These are phyloP conservation scores for Leptopilina boulardi DNA, from an alignment of 1,140 invertebrate genomes.

Conservation along the genomic window DNA sequence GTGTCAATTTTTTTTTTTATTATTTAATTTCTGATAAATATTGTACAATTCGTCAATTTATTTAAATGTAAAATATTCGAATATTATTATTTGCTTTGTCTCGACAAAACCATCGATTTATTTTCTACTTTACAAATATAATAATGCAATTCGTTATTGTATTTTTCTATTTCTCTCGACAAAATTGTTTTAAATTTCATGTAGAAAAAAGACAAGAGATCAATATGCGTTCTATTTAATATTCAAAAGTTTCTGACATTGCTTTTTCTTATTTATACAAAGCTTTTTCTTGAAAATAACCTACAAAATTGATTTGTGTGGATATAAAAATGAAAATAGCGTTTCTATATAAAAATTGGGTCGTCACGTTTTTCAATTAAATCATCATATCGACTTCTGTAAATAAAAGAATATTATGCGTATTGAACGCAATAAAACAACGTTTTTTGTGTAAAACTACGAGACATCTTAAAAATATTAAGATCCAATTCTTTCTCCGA, in stretches of 20 bases:
- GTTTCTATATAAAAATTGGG: background rate
- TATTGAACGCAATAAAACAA: background rate
- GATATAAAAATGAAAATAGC: background rate
- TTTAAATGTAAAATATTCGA: background rate
- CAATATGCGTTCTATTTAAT: conserved; percentile 17
- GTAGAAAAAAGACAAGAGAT: background rate
- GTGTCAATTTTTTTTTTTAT: background rate
- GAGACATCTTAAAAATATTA: background rate
- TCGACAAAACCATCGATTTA: conserved; percentile 9
- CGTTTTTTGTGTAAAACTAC: background rate
- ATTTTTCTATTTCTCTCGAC: background rate
- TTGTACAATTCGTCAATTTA: background rate
- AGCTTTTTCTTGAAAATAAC: conserved; percentile 26
- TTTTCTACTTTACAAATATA: conserved; percentile 1
- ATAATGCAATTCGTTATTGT: background rate
- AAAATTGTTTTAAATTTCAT: conserved; percentile 13
- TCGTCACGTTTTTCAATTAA: background rate
- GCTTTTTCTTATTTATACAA: conserved; percentile 2
- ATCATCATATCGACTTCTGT: background rate
- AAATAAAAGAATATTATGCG: background rate
- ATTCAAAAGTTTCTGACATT: conserved; percentile 16
- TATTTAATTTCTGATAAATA: background rate
- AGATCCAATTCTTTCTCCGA: background rate
- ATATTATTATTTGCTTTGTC: conserved; percentile 14
- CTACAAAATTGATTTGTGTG: conserved; percentile 15